Percentiles rank a stretch among this genome's conserved stretches.
phyloP scores from a whole-genome alignment of 64 coral and sea anemone species.

The Pachyseris speciosa region DNA sequence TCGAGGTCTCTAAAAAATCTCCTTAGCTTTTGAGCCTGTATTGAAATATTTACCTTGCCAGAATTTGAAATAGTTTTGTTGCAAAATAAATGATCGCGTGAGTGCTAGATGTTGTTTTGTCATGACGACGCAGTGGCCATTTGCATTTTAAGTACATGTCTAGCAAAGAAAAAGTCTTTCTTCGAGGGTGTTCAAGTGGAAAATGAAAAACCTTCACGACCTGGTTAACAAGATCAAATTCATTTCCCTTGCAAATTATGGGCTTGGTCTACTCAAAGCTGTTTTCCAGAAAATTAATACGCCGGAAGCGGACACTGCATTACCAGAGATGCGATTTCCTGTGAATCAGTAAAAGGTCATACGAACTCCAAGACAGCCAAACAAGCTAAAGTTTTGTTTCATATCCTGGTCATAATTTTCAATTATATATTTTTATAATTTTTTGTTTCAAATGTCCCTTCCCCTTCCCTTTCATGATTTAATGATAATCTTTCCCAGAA shows the following conservation, averaged over 20 bases:
- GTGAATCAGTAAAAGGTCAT: too few species aligned
- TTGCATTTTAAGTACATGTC: conserved; percentile 7
- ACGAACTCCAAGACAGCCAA: too few species aligned
- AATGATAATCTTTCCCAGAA: too few species aligned
- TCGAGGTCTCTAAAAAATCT: neutral
- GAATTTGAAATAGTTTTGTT: neutral
- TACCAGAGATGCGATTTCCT: neutral
- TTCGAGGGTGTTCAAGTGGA: conserved; percentile 14
- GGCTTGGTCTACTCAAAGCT: neutral
- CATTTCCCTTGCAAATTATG: neutral
- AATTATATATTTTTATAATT: too few species aligned
- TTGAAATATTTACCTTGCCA: neutral
- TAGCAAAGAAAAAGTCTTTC: neutral
- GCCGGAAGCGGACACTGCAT: neutral
- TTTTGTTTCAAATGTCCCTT: too few species aligned
- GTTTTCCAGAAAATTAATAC: neutral
- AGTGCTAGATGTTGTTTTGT: neutral
- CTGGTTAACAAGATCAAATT: neutral
- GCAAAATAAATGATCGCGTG: neutral
- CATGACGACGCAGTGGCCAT: conserved; percentile 10
- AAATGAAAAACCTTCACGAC: neutral
- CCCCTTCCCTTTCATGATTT: too few species aligned
- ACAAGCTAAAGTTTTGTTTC: too few species aligned
- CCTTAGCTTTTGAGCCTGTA: neutral
- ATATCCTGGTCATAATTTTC: too few species aligned